These are phyloP conservation scores for Xestia rhomboidea DNA, from an alignment of 2,888 invertebrate species.

Conservation along the genomic window DNA sequence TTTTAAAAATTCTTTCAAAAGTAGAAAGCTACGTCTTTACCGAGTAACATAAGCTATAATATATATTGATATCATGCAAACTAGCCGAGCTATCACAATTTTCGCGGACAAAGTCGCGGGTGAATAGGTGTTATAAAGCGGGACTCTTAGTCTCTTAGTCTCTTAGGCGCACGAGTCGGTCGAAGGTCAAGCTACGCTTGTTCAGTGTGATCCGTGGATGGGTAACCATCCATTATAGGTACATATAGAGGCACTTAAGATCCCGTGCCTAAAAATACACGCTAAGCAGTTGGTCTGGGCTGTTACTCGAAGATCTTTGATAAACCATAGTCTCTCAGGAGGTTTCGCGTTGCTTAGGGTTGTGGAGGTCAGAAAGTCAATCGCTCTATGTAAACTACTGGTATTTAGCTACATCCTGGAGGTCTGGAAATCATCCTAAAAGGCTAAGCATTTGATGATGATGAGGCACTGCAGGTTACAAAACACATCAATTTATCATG, in stretches of 20 bases:
- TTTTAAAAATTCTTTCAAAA: too few species aligned
- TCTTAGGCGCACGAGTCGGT: not conserved
- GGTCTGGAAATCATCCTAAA: not conserved
- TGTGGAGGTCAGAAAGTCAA: not conserved
- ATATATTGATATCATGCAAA: too few species aligned
- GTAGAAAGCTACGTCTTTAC: too few species aligned
- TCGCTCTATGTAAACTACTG: not conserved
- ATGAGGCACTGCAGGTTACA: not conserved
- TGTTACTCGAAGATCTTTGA: not conserved
- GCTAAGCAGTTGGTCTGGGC: not conserved
- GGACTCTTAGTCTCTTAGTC: too few species aligned
- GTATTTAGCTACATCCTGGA: not conserved
- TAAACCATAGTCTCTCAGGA: too few species aligned
- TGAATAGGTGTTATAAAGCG: too few species aligned
- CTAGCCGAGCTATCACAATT: too few species aligned
- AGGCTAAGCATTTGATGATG: fast-evolving
- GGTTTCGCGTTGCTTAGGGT: too few species aligned
- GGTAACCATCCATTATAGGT: not conserved
- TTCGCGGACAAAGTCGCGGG: too few species aligned
- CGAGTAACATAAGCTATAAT: too few species aligned
- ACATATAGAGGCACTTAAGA: too few species aligned
- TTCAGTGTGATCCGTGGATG: not conserved
- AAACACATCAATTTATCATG: not conserved
- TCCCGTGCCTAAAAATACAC: not conserved
- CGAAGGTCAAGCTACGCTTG: not conserved